These are phyloP conservation scores for Micrasema minimum DNA, from an alignment of 1,140 invertebrate genomes.

Conservation along the genomic window DNA sequence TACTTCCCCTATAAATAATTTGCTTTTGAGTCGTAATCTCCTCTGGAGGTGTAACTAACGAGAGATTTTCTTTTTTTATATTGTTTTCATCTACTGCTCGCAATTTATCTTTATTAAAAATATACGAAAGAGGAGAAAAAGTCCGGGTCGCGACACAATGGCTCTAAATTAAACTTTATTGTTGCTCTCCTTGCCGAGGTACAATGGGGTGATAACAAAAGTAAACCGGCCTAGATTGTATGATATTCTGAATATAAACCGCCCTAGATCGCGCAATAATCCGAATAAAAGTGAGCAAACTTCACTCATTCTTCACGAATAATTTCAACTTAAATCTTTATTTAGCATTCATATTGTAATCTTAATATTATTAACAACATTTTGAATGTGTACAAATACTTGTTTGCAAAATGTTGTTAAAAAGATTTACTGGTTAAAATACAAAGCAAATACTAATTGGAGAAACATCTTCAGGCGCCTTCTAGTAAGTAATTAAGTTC, in stretches of 20 bases:
- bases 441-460: too few species aligned
- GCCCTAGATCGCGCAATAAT: neutral
- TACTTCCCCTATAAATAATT: too few species aligned
- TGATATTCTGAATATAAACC: conserved; percentile 31
- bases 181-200: conserved; percentile 38
- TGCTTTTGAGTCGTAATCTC: conserved; percentile 15
- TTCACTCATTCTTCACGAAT: too few species aligned
- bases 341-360: too few species aligned
- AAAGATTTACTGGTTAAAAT: too few species aligned
- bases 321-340: too few species aligned
- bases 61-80: conserved; percentile 37
- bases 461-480: too few species aligned
- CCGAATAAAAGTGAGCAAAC: too few species aligned
- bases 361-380: too few species aligned
- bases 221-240: conserved; percentile 36
- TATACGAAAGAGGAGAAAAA: conserved; percentile 49
- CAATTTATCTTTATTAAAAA: conserved; percentile 54
- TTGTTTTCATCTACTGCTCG: conserved; percentile 41
- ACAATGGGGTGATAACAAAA: conserved; percentile 37
- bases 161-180: conserved; percentile 52
- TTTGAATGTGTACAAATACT: too few species aligned
- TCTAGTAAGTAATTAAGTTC: too few species aligned
- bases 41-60: conserved; percentile 25
- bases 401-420: too few species aligned
- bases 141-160: conserved; percentile 46